phyloP scores from a whole-genome alignment of 2,888 invertebrate genomes.

The Cephus runcator region DNA sequence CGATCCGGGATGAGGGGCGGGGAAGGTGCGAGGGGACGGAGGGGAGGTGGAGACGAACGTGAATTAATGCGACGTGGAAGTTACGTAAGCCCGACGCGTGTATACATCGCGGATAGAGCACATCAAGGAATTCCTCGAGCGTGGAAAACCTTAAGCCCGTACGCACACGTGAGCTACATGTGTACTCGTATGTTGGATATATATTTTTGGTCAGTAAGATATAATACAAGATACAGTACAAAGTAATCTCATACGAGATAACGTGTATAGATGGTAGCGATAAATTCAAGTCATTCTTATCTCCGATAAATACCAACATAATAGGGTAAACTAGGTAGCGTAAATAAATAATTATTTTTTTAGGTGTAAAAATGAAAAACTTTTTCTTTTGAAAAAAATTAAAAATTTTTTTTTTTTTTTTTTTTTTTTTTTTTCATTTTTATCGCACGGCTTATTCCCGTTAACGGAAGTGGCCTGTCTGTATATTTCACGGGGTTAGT shows the following conservation, averaged over 20 bases:
- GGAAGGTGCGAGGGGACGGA: no score
- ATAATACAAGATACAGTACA: neutral
- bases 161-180: neutral
- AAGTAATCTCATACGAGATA: neutral
- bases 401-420: no score
- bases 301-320: neutral
- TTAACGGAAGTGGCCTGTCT: neutral
- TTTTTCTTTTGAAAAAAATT: no score
- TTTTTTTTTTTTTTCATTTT: no score
- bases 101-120: constrained; percentile 41
- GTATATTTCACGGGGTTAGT: neutral
- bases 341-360: no score
- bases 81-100: neutral
- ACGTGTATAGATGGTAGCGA: no score
- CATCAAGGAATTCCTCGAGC: constrained; percentile 47
- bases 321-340: no score
- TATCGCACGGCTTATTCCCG: neutral
- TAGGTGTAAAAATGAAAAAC: no score
- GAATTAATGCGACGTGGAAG: neutral
- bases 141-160: constrained; percentile 22
- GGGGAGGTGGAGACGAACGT: neutral
- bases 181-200: neutral
- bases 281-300: neutral
- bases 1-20: neutral
- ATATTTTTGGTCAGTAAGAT: neutral